Conservation (phyloP, 2,797 vertebrate species). For the Cryptoblepharus egeriae region DNA sequence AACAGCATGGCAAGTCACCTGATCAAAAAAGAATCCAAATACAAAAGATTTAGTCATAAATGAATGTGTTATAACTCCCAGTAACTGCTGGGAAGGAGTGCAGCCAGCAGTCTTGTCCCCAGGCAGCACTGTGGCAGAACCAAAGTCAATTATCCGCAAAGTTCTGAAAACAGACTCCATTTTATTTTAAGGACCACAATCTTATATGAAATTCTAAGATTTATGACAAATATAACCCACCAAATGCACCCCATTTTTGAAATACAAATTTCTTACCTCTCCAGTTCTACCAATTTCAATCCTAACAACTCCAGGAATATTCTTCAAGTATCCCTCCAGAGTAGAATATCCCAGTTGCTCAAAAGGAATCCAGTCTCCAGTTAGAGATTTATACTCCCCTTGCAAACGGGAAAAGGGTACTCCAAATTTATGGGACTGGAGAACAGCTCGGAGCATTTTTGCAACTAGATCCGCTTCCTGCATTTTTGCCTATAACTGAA, state of each 20-base stretch:
- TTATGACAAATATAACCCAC: neutral
- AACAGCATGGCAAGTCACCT: slow-evolving; percentile 81
- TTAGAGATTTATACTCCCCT: slow-evolving; percentile 84
- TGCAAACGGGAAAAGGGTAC: slow-evolving; percentile 80
- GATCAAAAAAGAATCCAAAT: slow-evolving; percentile 8
- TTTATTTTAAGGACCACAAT: neutral
- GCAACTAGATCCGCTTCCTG: slow-evolving; percentile 82
- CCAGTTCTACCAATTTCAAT: slow-evolving; percentile 77
- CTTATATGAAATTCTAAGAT: neutral
- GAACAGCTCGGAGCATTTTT: slow-evolving; percentile 88
- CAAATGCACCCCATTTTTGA: neutral
- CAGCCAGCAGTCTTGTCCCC: no score
- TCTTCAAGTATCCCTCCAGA: slow-evolving; percentile 83
- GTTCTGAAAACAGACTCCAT: neutral
- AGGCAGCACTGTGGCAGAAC: no score
- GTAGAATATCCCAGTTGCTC: slow-evolving; percentile 79
- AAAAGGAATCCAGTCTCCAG: slow-evolving; percentile 86
- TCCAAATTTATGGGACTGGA: slow-evolving; percentile 87
- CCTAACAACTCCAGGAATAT: slow-evolving; percentile 85
- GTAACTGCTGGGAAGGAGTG: no score
- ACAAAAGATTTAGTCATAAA: no score
- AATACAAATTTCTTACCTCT: slow-evolving; percentile 77
- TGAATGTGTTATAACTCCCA: neutral
- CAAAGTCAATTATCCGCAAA: neutral
- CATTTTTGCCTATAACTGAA: slow-evolving; percentile 77